phyloP scores from a whole-genome alignment of 2,113 vertebrate genomes.

The Pogonocichla stellata region DNA sequence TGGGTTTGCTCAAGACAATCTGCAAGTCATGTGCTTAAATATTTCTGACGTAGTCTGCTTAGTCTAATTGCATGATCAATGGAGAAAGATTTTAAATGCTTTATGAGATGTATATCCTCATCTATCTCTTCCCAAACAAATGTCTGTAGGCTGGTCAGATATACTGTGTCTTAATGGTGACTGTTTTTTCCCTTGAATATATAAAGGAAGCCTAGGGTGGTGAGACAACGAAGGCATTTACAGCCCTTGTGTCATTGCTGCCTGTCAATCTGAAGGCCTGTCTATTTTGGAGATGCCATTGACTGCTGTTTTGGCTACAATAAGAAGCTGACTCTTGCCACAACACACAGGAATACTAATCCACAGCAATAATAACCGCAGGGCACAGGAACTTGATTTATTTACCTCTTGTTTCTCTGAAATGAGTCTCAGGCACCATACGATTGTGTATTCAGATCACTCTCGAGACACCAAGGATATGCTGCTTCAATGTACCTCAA shows the following conservation, averaged over 20 bases:
- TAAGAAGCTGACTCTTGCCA: background rate
- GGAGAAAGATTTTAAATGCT: background rate
- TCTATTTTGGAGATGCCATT: background rate
- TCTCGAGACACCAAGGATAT: background rate
- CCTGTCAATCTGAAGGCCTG: background rate
- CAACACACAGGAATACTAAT: accelerated
- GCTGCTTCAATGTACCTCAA: background rate
- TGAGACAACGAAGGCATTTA: background rate
- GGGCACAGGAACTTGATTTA: background rate
- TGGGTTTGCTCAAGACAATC: background rate
- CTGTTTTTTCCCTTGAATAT: background rate
- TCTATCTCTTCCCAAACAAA: background rate
- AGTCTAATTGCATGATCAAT: background rate
- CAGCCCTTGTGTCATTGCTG: background rate
- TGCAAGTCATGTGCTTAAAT: background rate
- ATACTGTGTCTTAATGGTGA: background rate
- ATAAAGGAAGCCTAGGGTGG: background rate
- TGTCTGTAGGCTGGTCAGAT: background rate
- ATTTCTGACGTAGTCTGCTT: background rate
- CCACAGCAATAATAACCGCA: background rate
- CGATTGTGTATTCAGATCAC: background rate
- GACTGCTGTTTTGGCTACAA: background rate
- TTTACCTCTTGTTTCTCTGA: background rate
- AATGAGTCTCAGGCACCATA: background rate
- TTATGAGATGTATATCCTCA: background rate